A percentile compares a stretch with the other conserved stretches of the same genome.
phyloP scores from a whole-genome alignment of 2,113 vertebrate species.

The Brachyistius frenatus region DNA sequence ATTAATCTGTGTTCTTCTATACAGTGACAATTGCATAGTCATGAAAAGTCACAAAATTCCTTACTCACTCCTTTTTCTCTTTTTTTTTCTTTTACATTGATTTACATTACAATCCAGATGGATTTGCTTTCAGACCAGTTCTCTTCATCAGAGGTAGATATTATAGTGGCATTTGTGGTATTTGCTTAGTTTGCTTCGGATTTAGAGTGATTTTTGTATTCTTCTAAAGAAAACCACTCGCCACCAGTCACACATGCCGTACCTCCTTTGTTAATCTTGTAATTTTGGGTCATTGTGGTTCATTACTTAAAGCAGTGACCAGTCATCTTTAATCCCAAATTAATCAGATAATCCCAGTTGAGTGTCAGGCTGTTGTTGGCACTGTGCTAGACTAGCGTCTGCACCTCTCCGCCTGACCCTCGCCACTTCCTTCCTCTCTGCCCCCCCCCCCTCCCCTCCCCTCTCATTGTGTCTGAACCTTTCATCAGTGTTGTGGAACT shows the following conservation, averaged over 20 bases:
- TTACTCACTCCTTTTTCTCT: conserved; percentile 22
- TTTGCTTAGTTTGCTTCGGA: conserved; percentile 5
- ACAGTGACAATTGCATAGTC: conserved; percentile 53
- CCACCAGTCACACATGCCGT: conserved; percentile 10
- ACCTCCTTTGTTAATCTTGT: conserved; percentile 68
- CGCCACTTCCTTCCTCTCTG: conserved; percentile 66
- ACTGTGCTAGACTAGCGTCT: conserved; percentile 55
- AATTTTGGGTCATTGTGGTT: conserved; percentile 70
- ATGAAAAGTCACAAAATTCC: conserved; percentile 60
- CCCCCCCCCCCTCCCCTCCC: conserved; percentile 2
- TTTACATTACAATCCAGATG: conserved; percentile 14
- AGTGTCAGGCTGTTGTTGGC: conserved; percentile 58
- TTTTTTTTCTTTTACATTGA: conserved; percentile 10
- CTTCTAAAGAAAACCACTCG: background rate
- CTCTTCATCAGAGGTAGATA: conserved; percentile 12
- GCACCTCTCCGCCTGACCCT: conserved; percentile 65
- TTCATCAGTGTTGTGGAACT: conserved; percentile 68
- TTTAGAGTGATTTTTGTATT: conserved; percentile 8
- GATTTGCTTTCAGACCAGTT: conserved; percentile 33
- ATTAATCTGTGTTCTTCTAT: conserved; percentile 60
- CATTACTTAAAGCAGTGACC: conserved; percentile 73
- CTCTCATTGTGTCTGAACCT: conserved; percentile 69
- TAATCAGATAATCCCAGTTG: conserved; percentile 81
- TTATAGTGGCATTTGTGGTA: background rate
- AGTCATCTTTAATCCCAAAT: conserved; percentile 81